Percentiles rank a stretch among this genome's conserved stretches.
Conservation (phyloP, 2,113 vertebrate genomes). For the Nicator chloris region DNA sequence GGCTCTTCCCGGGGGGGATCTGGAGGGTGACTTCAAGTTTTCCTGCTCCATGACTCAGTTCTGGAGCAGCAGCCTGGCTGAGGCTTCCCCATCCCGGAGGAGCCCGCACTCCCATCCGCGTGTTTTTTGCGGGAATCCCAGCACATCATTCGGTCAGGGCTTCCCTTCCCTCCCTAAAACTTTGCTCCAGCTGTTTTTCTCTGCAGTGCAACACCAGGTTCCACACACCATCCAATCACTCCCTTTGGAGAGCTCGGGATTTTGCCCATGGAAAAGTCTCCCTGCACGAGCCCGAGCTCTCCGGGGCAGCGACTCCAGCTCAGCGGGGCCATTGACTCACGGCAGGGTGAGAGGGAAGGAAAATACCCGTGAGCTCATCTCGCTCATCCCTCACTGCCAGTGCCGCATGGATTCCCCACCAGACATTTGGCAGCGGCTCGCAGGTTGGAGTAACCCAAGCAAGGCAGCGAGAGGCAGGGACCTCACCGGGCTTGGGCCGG, state of each 20-base stretch:
- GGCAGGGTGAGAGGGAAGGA: neutral
- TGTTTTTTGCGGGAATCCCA: neutral
- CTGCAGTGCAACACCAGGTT: accelerated
- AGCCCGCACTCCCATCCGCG: neutral
- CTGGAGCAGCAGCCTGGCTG: neutral
- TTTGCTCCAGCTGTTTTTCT: neutral
- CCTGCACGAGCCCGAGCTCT: neutral
- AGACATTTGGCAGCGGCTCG: neutral
- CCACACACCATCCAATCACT: neutral
- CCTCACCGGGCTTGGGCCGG: neutral
- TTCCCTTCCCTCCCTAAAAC: neutral
- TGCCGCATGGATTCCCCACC: constrained; percentile 20
- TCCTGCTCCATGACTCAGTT: neutral
- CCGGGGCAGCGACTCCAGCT: neutral
- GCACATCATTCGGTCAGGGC: neutral
- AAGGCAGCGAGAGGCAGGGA: neutral
- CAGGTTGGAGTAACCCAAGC: neutral
- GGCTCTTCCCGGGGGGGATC: neutral
- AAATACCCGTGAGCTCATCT: constrained; percentile 51
- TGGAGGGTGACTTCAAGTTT: neutral
- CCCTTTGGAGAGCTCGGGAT: neutral
- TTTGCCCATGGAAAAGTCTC: neutral
- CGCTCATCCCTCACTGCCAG: neutral
- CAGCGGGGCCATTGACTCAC: neutral
- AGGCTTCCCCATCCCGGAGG: neutral